These are phyloP conservation scores for Coreoperca whiteheadi DNA, from an alignment of 2,113 vertebrate genomes.

Conservation along the genomic window DNA sequence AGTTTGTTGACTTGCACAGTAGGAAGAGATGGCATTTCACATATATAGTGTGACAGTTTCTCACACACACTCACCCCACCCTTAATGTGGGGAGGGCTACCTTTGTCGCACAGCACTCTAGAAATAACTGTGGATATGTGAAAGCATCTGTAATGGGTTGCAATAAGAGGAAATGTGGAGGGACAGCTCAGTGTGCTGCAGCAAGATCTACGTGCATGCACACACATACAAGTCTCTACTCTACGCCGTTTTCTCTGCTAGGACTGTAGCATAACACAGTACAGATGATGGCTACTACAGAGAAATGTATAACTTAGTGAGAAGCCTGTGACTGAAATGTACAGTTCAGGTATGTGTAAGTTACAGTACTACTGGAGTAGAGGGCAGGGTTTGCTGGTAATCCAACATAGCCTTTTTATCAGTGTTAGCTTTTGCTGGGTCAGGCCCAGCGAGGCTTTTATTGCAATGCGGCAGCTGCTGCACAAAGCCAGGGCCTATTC, in stretches of 20 bases:
- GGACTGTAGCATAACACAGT: not conserved
- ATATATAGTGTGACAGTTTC: not conserved
- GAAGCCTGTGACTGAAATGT: slow-evolving; percentile 25
- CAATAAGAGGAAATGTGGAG: slow-evolving; percentile 40
- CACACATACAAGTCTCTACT: not conserved
- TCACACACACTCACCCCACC: not conserved
- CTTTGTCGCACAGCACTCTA: slow-evolving; percentile 28
- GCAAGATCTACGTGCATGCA: not conserved
- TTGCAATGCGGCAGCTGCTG: slow-evolving; percentile 76
- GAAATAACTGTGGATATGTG: slow-evolving; percentile 11
- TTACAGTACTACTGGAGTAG: slow-evolving; percentile 9
- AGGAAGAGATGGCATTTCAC: slow-evolving; percentile 1
- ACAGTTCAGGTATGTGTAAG: slow-evolving; percentile 34
- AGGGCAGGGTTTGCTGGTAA: slow-evolving; percentile 46
- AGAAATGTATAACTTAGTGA: not conserved
- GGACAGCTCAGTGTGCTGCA: not conserved
- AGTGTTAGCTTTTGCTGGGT: slow-evolving; percentile 57
- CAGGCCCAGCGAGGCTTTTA: slow-evolving; percentile 64
- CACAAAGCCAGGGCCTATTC: slow-evolving; percentile 63
- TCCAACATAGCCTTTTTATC: slow-evolving; percentile 49
- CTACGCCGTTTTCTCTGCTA: not conserved
- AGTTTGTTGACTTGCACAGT: not conserved
- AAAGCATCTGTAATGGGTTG: slow-evolving; percentile 34
- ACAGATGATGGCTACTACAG: not conserved
- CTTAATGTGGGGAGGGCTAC: slow-evolving; percentile 5